Percentiles rank a stretch among this genome's conserved stretches.
These are phyloP conservation scores for Copidosoma floridanum DNA, from an alignment of 1,140 invertebrate species.

Conservation along the genomic window DNA sequence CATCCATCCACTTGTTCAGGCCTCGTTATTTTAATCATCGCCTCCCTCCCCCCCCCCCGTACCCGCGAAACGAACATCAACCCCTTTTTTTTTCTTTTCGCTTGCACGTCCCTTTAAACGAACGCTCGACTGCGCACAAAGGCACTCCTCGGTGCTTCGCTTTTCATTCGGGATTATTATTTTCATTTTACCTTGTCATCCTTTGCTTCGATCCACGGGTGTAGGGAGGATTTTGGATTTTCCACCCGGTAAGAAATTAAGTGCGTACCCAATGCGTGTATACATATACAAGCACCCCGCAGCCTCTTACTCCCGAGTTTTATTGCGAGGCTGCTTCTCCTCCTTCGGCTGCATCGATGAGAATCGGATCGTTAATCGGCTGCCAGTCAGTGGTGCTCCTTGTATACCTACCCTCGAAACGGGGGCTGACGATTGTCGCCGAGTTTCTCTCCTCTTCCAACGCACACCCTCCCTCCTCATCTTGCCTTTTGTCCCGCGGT, in stretches of 20 bases:
- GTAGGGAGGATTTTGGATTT: too few species aligned
- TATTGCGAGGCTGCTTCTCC: constrained; percentile 29
- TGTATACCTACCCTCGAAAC: constrained; percentile 9
- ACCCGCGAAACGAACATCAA: constrained; percentile 37
- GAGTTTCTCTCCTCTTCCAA: constrained; percentile 21
- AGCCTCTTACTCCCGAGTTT: too few species aligned
- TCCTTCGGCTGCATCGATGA: constrained; percentile 26
- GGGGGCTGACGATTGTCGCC: too few species aligned
- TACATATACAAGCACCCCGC: too few species aligned
- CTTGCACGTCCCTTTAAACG: constrained; percentile 33
- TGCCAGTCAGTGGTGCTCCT: constrained; percentile 33
- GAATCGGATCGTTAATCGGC: constrained; percentile 36
- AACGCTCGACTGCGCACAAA: constrained; percentile 26
- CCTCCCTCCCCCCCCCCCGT: constrained; percentile 31
- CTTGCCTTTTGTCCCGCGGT: too few species aligned
- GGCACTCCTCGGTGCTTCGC: too few species aligned
- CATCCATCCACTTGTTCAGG: too few species aligned
- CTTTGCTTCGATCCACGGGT: too few species aligned
- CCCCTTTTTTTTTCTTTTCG: constrained; percentile 14
- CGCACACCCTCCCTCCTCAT: not conserved
- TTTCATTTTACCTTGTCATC: too few species aligned
- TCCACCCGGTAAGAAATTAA: too few species aligned
- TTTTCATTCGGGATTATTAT: too few species aligned
- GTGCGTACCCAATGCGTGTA: too few species aligned
- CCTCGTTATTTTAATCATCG: not conserved